These are phyloP conservation scores for Enteromius afrohamiltoni DNA, from an alignment of 2,797 vertebrate species.

Conservation along the genomic window DNA sequence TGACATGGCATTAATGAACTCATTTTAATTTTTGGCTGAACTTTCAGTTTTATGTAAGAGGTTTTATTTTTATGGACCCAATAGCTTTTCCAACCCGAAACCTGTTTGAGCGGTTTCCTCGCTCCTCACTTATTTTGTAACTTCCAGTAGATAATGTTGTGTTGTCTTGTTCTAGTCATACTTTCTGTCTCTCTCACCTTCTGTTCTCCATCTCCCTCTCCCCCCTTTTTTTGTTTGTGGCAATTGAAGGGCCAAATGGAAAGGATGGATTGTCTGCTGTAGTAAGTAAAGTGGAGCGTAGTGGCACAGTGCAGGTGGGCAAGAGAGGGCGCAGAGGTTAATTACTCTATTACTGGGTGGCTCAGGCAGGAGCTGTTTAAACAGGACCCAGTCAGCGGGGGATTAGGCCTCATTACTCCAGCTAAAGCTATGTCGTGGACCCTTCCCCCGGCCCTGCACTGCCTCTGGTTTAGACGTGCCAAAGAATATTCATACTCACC, in stretches of 20 bases:
- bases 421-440: conserved; percentile 93
- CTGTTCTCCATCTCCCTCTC: background rate
- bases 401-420: conserved; percentile 99
- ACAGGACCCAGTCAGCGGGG: conserved; percentile 88
- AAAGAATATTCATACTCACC: conserved; percentile 83
- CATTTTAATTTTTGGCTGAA: background rate
- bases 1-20: too few relatives aligned
- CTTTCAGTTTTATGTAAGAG: background rate
- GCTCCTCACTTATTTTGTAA: conserved; percentile 3
- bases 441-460: conserved; percentile 80
- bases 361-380: conserved; percentile 88
- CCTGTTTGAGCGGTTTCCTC: conserved; percentile 17
- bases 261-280: conserved; percentile 23
- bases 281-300: conserved; percentile 45
- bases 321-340: conserved; percentile 86
- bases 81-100: background rate
- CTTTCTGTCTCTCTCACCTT: conserved; percentile 25
- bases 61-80: background rate
- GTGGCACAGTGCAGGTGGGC: conserved; percentile 65
- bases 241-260: conserved; percentile 48
- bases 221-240: conserved; percentile 19
- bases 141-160: conserved; percentile 38
- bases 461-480: conserved; percentile 82
- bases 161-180: background rate
- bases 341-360: conserved; percentile 98